phyloP scores from a whole-genome alignment of 2,888 invertebrate species.

The Drosophila diplacantha region DNA sequence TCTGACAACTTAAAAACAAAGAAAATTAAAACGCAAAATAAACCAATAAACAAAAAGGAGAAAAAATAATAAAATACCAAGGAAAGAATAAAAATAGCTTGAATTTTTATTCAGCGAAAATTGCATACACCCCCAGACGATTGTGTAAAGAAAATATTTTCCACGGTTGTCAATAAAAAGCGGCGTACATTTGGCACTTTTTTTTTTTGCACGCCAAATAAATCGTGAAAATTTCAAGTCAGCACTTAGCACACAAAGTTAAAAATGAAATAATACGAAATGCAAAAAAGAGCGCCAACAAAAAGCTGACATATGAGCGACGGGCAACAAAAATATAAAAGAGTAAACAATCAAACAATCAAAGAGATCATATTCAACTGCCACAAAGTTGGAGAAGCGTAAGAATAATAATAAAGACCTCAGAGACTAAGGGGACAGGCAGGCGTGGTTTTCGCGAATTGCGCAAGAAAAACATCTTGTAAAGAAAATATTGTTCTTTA shows the following conservation, averaged over 20 bases:
- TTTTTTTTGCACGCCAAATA: conserved; percentile 4
- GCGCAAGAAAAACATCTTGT: conserved; percentile 3
- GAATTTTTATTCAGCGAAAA: neutral
- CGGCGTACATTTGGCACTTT: neutral
- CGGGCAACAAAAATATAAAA: conserved; percentile 11
- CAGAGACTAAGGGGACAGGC: neutral
- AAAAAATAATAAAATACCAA: neutral
- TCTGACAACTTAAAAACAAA: conserved; percentile 8
- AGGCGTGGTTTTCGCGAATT: neutral
- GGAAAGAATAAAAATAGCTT: neutral
- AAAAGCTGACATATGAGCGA: conserved; percentile 24
- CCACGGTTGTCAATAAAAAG: conserved; percentile 7
- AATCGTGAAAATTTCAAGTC: conserved; percentile 19
- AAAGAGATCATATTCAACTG: conserved; percentile 26
- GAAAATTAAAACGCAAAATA: conserved; percentile 11
- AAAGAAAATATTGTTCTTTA: conserved; percentile 12
- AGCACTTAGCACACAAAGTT: conserved; percentile 3
- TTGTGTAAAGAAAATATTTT: conserved; percentile 3
- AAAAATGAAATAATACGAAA: conserved; percentile 21
- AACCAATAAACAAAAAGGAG: neutral
- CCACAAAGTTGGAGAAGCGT: conserved; percentile 19
- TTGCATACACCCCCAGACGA: neutral
- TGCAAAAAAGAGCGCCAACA: conserved; percentile 6
- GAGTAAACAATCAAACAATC: conserved; percentile 14
- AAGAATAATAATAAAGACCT: conserved; percentile 21